Percentiles rank a stretch among this genome's conserved stretches.
These are phyloP conservation scores for Zalophus californianus DNA, from an alignment of 2,797 vertebrate genomes.

Conservation along the genomic window DNA sequence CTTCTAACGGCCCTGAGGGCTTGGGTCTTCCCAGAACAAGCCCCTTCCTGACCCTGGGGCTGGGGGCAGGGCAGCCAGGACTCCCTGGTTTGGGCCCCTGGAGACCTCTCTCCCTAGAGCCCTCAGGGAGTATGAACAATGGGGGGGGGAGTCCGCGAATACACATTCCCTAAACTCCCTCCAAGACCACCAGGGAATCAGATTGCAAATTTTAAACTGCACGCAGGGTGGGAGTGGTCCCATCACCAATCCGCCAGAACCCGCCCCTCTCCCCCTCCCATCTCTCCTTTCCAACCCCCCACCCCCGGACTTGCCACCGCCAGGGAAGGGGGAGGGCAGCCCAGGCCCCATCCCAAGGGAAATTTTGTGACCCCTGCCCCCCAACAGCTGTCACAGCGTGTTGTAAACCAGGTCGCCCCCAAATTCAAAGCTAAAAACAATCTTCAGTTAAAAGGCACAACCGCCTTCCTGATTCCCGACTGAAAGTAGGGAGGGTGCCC, in stretches of 20 bases:
- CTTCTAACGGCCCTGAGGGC: not conserved
- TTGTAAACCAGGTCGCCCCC: conserved; percentile 26
- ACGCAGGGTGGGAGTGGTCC: not conserved
- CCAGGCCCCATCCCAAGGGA: conserved; percentile 62
- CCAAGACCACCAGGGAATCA: not conserved
- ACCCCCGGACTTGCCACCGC: not conserved
- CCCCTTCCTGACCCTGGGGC: not conserved
- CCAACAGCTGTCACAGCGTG: conserved; percentile 75
- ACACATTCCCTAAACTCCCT: not conserved
- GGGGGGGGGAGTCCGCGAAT: conserved; percentile 71
- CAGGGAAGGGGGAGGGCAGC: conserved; percentile 2
- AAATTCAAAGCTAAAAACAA: conserved; percentile 15
- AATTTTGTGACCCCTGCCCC: conserved; percentile 60
- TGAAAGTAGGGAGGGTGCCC: accelerated
- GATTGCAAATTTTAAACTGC: not conserved
- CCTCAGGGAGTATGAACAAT: not conserved
- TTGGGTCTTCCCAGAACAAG: not conserved
- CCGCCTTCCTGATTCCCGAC: not conserved
- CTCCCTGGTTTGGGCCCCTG: not conserved
- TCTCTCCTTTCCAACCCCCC: not conserved
- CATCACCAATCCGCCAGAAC: not conserved
- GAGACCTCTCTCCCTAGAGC: not conserved
- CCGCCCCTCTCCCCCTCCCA: not conserved
- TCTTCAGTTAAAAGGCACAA: not conserved
- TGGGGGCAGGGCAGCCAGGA: not conserved